Conservation (phyloP, 2,113 vertebrate species). For the Ochotona curzoniae region DNA sequence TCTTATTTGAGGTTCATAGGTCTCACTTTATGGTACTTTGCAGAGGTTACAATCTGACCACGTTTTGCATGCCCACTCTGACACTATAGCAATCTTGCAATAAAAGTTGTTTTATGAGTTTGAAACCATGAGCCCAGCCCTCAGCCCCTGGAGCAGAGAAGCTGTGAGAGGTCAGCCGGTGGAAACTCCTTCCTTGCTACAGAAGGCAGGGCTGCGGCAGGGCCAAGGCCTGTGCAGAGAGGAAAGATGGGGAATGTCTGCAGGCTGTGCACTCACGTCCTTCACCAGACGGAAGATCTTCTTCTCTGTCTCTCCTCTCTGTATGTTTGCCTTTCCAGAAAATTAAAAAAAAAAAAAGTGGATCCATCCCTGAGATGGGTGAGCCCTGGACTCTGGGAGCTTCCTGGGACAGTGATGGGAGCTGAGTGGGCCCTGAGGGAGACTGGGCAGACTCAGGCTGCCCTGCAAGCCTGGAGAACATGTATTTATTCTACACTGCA, state of each 20-base stretch:
- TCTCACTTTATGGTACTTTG: background rate
- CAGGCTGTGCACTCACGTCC: background rate
- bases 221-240: accelerated
- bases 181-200: background rate
- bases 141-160: background rate
- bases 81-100: background rate
- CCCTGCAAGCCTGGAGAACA: background rate
- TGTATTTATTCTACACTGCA: no score
- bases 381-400: background rate
- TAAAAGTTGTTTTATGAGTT: background rate
- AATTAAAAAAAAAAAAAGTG: background rate
- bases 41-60: background rate
- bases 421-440: background rate
- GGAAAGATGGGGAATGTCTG: background rate
- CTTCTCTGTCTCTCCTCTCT: no score
- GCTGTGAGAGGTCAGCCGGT: background rate
- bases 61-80: background rate
- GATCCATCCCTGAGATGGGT: background rate
- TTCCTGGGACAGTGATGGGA: accelerated
- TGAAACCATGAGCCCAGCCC: background rate
- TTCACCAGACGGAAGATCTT: background rate
- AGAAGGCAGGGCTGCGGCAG: background rate
- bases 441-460: background rate
- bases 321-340: no score
- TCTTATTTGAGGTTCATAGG: background rate